These are phyloP conservation scores for Cuculus canorus DNA, from an alignment of 2,797 vertebrate genomes.

Conservation along the genomic window DNA sequence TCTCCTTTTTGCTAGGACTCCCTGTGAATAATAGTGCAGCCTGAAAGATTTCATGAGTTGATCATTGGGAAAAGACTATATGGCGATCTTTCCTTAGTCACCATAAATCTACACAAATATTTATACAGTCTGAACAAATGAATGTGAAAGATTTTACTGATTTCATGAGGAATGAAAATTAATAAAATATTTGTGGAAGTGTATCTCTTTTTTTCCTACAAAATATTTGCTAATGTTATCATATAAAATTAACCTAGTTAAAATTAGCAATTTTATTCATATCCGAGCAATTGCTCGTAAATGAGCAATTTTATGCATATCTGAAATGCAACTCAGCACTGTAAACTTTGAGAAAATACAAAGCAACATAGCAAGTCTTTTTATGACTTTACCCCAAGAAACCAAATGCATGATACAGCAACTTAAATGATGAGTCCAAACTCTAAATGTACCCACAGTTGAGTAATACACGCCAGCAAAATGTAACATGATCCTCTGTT, in stretches of 20 bases:
- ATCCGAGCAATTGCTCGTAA: too few species aligned
- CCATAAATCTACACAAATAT: background rate
- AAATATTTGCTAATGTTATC: background rate
- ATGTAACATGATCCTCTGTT: background rate
- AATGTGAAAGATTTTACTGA: background rate
- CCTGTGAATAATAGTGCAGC: background rate
- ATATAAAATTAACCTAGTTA: background rate
- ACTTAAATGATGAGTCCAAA: background rate
- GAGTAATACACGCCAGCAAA: background rate
- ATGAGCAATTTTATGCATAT: background rate
- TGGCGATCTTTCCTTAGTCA: background rate
- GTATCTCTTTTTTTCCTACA: background rate
- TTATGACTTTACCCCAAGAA: background rate
- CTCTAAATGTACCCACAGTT: background rate
- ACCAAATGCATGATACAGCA: background rate
- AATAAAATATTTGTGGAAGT: background rate
- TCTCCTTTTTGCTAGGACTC: background rate
- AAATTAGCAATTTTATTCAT: background rate
- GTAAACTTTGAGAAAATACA: background rate
- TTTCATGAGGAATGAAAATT: background rate
- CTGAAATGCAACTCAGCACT: background rate
- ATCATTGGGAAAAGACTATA: background rate
- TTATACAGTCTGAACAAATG: conserved; percentile 19
- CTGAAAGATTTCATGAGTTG: background rate
- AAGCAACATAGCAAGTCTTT: background rate